phyloP scores from a whole-genome alignment of 2,888 invertebrate genomes.

The Orthonychiurus folsomi region DNA sequence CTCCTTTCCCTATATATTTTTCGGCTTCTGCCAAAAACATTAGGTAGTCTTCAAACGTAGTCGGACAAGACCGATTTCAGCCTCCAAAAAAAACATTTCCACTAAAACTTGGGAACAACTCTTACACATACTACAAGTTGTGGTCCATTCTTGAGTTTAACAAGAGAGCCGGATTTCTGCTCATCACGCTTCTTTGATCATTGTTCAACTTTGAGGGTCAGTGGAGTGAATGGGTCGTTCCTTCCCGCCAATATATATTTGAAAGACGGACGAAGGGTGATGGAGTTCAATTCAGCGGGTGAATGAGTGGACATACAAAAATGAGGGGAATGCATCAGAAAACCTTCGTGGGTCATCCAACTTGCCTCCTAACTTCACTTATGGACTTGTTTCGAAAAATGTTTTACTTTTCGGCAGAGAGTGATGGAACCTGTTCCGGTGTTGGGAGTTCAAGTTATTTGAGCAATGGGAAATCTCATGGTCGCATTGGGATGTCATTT shows the following conservation, averaged over 20 bases:
- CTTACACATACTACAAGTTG: too few species aligned
- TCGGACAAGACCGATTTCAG: neutral
- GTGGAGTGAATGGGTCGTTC: too few species aligned
- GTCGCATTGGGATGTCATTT: slow-evolving; percentile 32
- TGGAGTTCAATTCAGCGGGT: too few species aligned
- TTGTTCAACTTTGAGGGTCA: too few species aligned
- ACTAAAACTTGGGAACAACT: too few species aligned
- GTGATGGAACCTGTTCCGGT: neutral
- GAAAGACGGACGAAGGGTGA: too few species aligned
- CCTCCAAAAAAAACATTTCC: too few species aligned
- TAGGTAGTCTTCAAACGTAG: neutral
- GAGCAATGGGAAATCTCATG: slow-evolving; percentile 25
- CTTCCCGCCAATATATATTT: too few species aligned
- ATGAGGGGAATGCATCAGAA: slow-evolving; percentile 9
- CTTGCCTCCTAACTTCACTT: slow-evolving; percentile 30
- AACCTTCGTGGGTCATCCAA: slow-evolving; percentile 31
- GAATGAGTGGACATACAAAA: too few species aligned
- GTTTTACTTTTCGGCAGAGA: slow-evolving; percentile 15
- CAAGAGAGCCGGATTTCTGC: too few species aligned
- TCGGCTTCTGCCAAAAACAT: neutral
- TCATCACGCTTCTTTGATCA: too few species aligned
- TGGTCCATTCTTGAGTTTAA: too few species aligned
- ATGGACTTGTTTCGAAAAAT: slow-evolving; percentile 33
- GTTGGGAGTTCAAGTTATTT: neutral
- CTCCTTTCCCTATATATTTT: neutral